Base-by-base conservation (phyloP, 92 coral and sea anemone species). In the Epizoanthus stellaris region DNA sequence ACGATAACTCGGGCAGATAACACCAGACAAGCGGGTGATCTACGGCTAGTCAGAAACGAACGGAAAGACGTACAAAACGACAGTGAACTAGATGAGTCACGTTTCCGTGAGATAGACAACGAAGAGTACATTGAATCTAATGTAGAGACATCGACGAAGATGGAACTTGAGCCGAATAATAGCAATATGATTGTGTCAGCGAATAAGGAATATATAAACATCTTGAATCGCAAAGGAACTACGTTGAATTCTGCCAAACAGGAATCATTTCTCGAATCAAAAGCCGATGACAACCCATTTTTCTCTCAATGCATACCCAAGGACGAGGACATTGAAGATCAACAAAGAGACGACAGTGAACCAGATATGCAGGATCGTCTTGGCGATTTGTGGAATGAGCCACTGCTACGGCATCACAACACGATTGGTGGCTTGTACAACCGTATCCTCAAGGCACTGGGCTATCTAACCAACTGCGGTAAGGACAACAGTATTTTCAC, bases 381-480 rank as follows among this genome's bases (percentile, higher is more conserved):
- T 11, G 83, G 83, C n/a, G 42, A 62, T 42, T 21, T 79, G 19
- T 79, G 83, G 83, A 79, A 79, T 16, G 71, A 43, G 16, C 72
- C 73, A 5, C 45, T 86, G 42, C 81, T 75, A 4, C 64, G 66
- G 53, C 88, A 86, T 19, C 85, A 92, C 73, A 87, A 83, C 85
- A 92, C 95, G 1, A 92, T 92, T n/a, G 95, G 93, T 0, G 82
- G 90, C n/a, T 80, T 92, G 62, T 92, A 92, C 91, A 80, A 66
- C 49, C 91, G 80, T 80, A 87, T 92, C 34, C 81, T 90, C 4
- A 84, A 89, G 57, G 81, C 86, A 11, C 79, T 92, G 5, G 84
- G 84, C 60, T 77, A 90, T 54, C 84, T 90, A 3, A 90, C 93
- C 4, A 69, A 84, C 52, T 90, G 93, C 58, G 93, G 93, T 53